These are phyloP conservation scores for Cosmia pyralina DNA, from an alignment of 2,888 invertebrate species.

Conservation along the genomic window DNA sequence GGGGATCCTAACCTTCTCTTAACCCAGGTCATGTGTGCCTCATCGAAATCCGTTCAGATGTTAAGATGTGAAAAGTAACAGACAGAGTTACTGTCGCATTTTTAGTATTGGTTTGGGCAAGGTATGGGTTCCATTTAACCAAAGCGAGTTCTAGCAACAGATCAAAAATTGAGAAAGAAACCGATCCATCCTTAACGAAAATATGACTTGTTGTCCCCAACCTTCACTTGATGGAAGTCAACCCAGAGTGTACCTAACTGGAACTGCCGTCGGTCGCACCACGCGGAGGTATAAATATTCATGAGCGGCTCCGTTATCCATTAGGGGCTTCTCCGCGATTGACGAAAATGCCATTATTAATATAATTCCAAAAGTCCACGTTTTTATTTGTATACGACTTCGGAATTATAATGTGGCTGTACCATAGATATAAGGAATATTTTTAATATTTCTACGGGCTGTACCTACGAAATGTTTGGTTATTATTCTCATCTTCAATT, in stretches of 20 bases:
- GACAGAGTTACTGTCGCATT: not conserved
- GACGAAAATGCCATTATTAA: constrained; percentile 64
- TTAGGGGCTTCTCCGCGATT: constrained; percentile 58
- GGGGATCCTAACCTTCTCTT: not conserved
- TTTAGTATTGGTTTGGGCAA: no score
- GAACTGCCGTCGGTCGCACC: constrained; percentile 32
- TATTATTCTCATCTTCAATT: not conserved
- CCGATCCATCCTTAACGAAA: constrained; percentile 26
- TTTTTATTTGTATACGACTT: constrained; percentile 53
- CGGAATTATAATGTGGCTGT: constrained; percentile 47
- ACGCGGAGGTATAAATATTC: constrained; percentile 60
- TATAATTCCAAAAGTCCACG: constrained; percentile 54
- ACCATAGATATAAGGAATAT: no score
- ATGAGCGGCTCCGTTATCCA: constrained; percentile 61
- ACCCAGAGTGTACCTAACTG: constrained; percentile 21
- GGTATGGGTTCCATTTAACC: not conserved
- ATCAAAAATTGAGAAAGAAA: no score
- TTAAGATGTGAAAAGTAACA: no score
- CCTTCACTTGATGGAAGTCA: constrained; percentile 3
- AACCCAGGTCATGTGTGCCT: not conserved
- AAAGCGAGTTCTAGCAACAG: not conserved
- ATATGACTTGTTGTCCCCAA: constrained; percentile 20
- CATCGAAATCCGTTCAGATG: not conserved
- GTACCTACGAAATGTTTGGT: constrained; percentile 4
- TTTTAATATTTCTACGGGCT: no score